phyloP scores from a whole-genome alignment of 92 coral and sea anemone species.

The Epizoanthus fatuus region DNA sequence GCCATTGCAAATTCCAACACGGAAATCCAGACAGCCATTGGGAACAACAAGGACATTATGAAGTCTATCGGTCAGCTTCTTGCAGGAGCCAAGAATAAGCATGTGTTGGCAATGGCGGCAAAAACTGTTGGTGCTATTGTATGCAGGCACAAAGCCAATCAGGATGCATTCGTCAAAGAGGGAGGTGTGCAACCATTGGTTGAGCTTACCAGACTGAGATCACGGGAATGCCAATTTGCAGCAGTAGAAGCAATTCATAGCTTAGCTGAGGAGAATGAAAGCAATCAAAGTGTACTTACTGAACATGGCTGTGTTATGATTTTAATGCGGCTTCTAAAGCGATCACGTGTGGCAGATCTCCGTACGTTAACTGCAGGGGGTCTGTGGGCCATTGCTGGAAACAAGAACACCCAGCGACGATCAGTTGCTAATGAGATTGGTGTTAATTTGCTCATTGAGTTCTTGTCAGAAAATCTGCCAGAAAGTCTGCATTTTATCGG shows the following conservation, averaged over 20 bases:
- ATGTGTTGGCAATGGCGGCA: slow-evolving; percentile 89
- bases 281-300: slow-evolving; percentile 84
- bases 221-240: slow-evolving; percentile 95
- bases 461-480: slow-evolving; percentile 89
- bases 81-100: slow-evolving; percentile 82
- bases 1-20: slow-evolving; percentile 78
- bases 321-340: slow-evolving; percentile 87
- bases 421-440: slow-evolving; percentile 94
- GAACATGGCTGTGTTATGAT: slow-evolving; percentile 97
- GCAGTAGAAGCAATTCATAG: slow-evolving; percentile 91
- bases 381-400: slow-evolving; percentile 99
- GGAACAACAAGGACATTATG: slow-evolving; percentile 82
- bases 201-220: slow-evolving; percentile 77
- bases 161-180: slow-evolving; percentile 91
- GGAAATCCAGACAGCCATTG: slow-evolving; percentile 86
- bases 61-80: slow-evolving; percentile 80
- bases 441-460: slow-evolving; percentile 85
- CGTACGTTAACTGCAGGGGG: slow-evolving; percentile 91
- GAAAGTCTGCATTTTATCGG: slow-evolving; percentile 92
- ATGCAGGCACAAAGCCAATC: slow-evolving; percentile 84
- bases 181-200: slow-evolving; percentile 91
- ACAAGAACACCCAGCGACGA: slow-evolving; percentile 77
- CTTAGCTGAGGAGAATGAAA: slow-evolving; percentile 82
- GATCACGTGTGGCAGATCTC: slow-evolving; percentile 85
- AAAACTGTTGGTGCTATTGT: slow-evolving; percentile 87